phyloP scores from a whole-genome alignment of 2,888 invertebrate species.

The Caenorhabditis japonica region DNA sequence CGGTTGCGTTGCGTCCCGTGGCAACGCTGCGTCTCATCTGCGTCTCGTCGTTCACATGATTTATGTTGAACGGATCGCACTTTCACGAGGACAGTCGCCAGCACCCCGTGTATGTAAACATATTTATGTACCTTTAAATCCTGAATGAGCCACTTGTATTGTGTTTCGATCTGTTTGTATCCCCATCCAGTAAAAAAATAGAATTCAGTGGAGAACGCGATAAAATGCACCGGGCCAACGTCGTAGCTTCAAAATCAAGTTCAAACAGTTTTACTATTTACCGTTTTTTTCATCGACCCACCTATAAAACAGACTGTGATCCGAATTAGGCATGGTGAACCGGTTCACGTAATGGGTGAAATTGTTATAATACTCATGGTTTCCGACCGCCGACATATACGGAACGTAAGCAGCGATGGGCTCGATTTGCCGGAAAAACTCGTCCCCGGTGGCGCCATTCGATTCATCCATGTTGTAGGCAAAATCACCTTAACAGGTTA shows the following conservation, averaged over 20 bases:
- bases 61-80: no score
- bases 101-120: no score
- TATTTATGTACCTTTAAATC: slow-evolving; percentile 65
- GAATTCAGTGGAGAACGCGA: slow-evolving; percentile 92
- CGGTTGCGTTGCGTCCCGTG: no score
- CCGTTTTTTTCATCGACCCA: slow-evolving; percentile 16
- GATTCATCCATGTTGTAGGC: slow-evolving; percentile 91
- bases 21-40: no score
- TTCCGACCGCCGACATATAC: slow-evolving; percentile 87
- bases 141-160: slow-evolving; percentile 73
- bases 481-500: slow-evolving; percentile 84
- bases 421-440: slow-evolving; percentile 90
- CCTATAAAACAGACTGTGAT: slow-evolving; percentile 77
- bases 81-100: no score
- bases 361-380: slow-evolving; percentile 65
- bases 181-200: slow-evolving; percentile 94
- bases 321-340: slow-evolving; percentile 87
- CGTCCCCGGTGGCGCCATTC: slow-evolving; percentile 88
- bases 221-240: slow-evolving; percentile 90
- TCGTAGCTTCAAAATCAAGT: slow-evolving; percentile 83
- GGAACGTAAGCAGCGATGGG: slow-evolving; percentile 90
- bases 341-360: slow-evolving; percentile 93
- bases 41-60: no score
- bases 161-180: slow-evolving; percentile 81
- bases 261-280: not conserved